Base-by-base conservation (phyloP, 2,113 vertebrate species). In the Epinephelus moara region DNA sequence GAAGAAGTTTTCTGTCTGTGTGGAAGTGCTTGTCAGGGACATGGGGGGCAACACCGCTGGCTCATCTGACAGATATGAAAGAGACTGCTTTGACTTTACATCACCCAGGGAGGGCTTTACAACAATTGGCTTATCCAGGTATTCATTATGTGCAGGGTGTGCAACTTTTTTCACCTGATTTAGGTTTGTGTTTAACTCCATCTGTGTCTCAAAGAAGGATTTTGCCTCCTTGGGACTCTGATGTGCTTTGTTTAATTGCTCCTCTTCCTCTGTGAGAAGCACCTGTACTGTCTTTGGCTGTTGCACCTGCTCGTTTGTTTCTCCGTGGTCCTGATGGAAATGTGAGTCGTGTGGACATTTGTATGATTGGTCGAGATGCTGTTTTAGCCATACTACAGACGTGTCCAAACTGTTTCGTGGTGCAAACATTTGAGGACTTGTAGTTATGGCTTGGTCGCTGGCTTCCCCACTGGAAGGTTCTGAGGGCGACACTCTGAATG, bases 1-100 rank as follows among this genome's bases (percentile, higher is more conserved):
- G 84, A 95, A 95, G 71, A 96, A 94, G 85, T 95, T 94, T 30
- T 96, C 92, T 0, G 96, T 96, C 83, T 96, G 96, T 4, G 95
- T 95, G 17, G 90, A 91, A 6, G 87, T 66, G 66, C 75, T 94
- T 4, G 42, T n/a, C 3, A 52, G 83, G 0, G 25, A 40, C 25
- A 11, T 49, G 3, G 1, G 12, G 40, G 15, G 18, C 45, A 6
- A 49, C 45, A 6, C 14, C 6, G 57, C 6, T 6, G 10, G 6
- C 62, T 61, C 17, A 21, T 42, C 37, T 53, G 42, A 66, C 23
- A 2, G 25, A 14, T 11, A 15, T 10, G 56, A 52, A 68, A 63
- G 1, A 9, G 52, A 7, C 25, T 1, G 17, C 17, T 59, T 30
- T 12, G 40, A 15, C n/a, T 75, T 17, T 8, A 18, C 11, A 10